Evolutionary conservation across 2,888 invertebrate species (phyloP), one percentile per base, ranked within the genome.

Genomic region (Spilosoma lubricipeda): DNA sequence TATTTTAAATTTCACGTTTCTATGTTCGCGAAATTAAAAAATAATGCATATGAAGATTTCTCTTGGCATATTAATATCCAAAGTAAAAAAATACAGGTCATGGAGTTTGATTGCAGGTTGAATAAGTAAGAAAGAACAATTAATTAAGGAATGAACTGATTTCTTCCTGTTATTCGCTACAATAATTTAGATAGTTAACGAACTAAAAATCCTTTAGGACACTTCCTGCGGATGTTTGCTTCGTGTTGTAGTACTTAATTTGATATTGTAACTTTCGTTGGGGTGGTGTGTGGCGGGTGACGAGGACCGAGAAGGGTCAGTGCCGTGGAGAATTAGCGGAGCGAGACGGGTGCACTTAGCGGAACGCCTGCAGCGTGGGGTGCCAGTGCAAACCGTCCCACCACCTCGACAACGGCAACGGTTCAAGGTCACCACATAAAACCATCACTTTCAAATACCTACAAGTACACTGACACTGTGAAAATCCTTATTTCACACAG

Each of bases 351-450:
- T 81, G 86, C 84, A 86, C 84, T 83, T 81, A 87, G 87, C 90
- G 93, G 91, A 93, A 93, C 93, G 89, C 73, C 79, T 80, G 79
- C 82, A 79, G 78, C 83, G 85, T 81, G 85, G 91, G 91, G 92
- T 92, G 92, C 89, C 86, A 72, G 90, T 90, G 90, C 87, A 84
- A 76, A 76, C 77, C 81, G 84, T 76, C 80, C 82, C 82, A 85
- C 87, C 86, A 86, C 85, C 85, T 73, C 79, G 70, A 63, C 71
- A 59, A 75, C 48, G n/a, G n/a, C 68, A 56, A 48, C 64, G 27
- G n/a, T 63, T 82, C 88, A 88, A 87, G 88, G 88, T 73, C 85
- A 86, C 73, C 67, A 64, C 70, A 66, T 74, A 79, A 70, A 71
- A 78, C 56, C 64, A 72, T 63, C 36, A 76, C 73, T 80, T 77